Evolutionary conservation across 2,888 invertebrate species (phyloP), one percentile per base, ranked within the genome.

Genomic region (Hirtodrosophila confusa): DNA sequence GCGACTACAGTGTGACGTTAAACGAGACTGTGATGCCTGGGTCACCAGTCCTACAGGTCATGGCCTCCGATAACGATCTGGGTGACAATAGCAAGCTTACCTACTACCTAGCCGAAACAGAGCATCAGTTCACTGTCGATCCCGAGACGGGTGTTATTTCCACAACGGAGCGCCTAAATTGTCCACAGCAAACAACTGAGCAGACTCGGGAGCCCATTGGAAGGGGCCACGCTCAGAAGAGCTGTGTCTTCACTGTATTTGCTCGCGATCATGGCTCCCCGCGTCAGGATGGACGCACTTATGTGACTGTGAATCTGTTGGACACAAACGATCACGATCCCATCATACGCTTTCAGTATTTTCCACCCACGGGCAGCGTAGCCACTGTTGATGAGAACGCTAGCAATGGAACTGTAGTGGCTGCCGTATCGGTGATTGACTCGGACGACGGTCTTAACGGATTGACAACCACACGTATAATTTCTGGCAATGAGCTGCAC

Each of bases 381-480:
- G 98, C 98, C 7, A 97, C 97, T 0, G 97, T 99, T 0, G 98
- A 98, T 89, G 98, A 99, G 92, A 98, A 98, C 91, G 98, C 98
- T 0, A 94, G 94, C 55, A 97, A 96, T 89, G 97, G 97, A 31
- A 96, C 96, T 27, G 95, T 97, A 9, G 98, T 99, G 2, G 98
- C 98, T 0, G 97, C 98, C 2, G 96, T 99, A 9, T 96, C 97
- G 0, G 97, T 98, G 0, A 95, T 95, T 9, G 99, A 99, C 91
- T 94, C 95, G 89, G 99, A 99, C 92, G 97, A 97, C 88, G 98
- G 98, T 0, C 92, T 95, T 2, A 98, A 98, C 91, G 98, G 98
- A 2, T 96, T 97, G 75, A 97, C 98, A 0, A 94, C 93, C 50
- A 95, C 98, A 0, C 94, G 94, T 86, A 98, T 99, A 57, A 93